Evolutionary conservation across 2,797 vertebrate species (phyloP).

Genomic region (Argya squamiceps): DNA sequence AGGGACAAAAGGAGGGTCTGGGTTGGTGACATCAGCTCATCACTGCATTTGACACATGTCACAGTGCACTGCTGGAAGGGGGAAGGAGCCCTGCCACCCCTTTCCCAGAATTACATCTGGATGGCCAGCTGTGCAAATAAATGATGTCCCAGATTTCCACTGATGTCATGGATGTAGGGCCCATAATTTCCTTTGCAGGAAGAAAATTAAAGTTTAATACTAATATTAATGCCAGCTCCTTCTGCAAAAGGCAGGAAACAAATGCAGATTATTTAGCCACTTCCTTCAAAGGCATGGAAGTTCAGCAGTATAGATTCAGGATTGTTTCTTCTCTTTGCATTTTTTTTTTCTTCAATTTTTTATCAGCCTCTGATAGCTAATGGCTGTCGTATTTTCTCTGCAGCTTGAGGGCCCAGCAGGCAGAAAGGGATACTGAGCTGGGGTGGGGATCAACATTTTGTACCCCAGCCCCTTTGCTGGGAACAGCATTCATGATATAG

Average conservation of each 20-base stretch:
- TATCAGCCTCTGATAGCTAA: background rate
- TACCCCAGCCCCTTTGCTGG: background rate
- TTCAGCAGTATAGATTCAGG: background rate
- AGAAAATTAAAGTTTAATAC: background rate
- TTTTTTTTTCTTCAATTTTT: background rate
- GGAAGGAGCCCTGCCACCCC: background rate
- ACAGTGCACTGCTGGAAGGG: background rate
- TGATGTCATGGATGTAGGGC: background rate
- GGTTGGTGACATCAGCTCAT: background rate
- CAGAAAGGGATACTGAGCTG: background rate
- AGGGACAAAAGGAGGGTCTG: background rate
- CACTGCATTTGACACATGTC: background rate
- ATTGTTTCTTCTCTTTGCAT: background rate
- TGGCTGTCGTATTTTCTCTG: background rate
- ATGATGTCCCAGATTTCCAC: background rate
- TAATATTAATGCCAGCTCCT: background rate
- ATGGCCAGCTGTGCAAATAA: background rate
- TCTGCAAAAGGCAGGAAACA: background rate
- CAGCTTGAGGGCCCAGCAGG: background rate
- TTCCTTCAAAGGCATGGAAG: background rate
- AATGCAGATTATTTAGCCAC: background rate
- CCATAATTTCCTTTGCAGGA: background rate
- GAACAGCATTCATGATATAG: fast-evolving
- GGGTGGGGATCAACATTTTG: background rate
- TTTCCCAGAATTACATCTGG: background rate